phyloP scores from a whole-genome alignment of 2,888 invertebrate genomes.

The Parnassius mnemosyne region DNA sequence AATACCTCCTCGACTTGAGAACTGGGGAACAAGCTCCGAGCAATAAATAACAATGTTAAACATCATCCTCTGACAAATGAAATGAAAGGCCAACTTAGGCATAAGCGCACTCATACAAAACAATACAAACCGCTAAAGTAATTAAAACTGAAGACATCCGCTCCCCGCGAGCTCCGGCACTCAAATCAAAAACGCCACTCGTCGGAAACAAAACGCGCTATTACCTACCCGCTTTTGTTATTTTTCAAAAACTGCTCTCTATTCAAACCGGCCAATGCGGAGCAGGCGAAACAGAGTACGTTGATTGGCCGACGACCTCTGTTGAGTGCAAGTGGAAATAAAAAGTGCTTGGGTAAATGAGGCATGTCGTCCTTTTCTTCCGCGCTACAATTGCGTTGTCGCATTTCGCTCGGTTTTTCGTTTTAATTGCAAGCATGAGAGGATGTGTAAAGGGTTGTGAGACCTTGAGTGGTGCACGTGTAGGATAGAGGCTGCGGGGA shows the following conservation, averaged over 20 bases:
- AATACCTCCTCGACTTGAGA: constrained; percentile 51
- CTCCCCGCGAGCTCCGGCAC: constrained; percentile 58
- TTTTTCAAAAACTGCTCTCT: constrained; percentile 71
- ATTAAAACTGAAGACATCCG: constrained; percentile 72
- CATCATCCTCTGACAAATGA: constrained; percentile 50
- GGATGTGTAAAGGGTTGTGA: constrained; percentile 75
- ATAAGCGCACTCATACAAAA: constrained; percentile 54
- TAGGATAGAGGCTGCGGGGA: constrained; percentile 52
- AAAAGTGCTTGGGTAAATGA: constrained; percentile 78
- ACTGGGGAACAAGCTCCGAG: constrained; percentile 46
- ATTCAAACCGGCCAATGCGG: constrained; percentile 78
- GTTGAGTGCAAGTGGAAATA: constrained; percentile 73
- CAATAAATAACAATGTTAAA: constrained; percentile 76
- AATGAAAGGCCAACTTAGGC: constrained; percentile 56
- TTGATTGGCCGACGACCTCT: constrained; percentile 79
- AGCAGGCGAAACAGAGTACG: constrained; percentile 68
- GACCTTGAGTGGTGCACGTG: constrained; percentile 79
- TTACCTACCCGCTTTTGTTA: constrained; percentile 78
- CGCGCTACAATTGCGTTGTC: constrained; percentile 44
- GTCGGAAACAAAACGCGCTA: constrained; percentile 77
- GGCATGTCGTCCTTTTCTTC: constrained; percentile 62
- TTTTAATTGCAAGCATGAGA: constrained; percentile 78
- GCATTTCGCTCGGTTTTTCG: constrained; percentile 68
- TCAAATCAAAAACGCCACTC: constrained; percentile 73
- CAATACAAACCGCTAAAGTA: constrained; percentile 67